These are phyloP conservation scores for Crypturellus undulatus DNA, from an alignment of 2,113 vertebrate genomes.

Conservation along the genomic window DNA sequence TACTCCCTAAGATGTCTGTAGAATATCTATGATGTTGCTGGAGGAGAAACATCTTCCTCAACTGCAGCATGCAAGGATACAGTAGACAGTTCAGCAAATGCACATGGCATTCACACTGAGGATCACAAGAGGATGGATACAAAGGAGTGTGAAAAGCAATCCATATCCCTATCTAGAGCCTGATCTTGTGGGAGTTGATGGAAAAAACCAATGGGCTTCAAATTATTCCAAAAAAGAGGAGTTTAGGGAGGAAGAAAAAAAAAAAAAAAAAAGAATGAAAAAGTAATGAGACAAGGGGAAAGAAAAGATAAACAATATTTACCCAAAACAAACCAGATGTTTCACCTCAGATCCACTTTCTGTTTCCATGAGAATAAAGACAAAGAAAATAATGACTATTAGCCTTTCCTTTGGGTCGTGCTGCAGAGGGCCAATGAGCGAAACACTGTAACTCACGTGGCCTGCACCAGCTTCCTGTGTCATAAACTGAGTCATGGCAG, in stretches of 20 bases:
- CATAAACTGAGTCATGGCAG: constrained; percentile 37
- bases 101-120: not conserved
- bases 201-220: constrained; percentile 16
- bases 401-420: constrained; percentile 3
- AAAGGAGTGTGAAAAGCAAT: not conserved
- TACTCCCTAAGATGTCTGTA: not conserved
- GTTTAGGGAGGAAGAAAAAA: not conserved
- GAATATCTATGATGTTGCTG: not conserved
- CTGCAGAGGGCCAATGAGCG: not conserved
- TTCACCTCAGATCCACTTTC: constrained; percentile 70
- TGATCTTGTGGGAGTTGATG: not conserved
- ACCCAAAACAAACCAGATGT: constrained; percentile 67
- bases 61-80: not conserved
- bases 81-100: not conserved
- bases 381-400: constrained; percentile 37
- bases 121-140: not conserved
- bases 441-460: not conserved
- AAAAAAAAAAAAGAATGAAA: not conserved
- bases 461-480: constrained; percentile 11
- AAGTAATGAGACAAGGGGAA: constrained; percentile 10
- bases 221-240: not conserved
- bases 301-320: constrained; percentile 53
- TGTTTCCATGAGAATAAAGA: constrained; percentile 57
- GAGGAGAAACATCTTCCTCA: not conserved
- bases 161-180: not conserved